Evolutionary conservation across 2,888 invertebrate species (phyloP), one percentile per base, ranked within the genome.

Genomic region (Zele albiditarsus): DNA sequence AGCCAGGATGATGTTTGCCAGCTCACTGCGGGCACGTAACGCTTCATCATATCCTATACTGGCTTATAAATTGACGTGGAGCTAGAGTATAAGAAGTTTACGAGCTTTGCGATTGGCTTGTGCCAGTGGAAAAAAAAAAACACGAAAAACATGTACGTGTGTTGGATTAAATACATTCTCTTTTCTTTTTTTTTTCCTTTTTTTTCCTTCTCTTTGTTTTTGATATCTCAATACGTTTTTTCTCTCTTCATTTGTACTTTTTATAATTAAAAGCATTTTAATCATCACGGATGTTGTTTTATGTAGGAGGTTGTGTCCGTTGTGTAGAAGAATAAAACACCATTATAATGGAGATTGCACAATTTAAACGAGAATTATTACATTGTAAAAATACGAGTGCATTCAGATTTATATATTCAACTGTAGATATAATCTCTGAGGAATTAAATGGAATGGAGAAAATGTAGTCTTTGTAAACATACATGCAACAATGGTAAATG

Each of bases 1-100:
- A 23, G 82, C 84, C 84, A 84, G 79, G 70, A 76, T 80, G 82
- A 81, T 82, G 80, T 82, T 82, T 83, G 81, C 79, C 79, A 79
- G 66, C 69, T 79, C 79, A 79, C 78, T 80, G 82, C 79, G 76
- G 58, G 73, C 77, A 74, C 77, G 76, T 77, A 75, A 60, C 75
- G 77, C 76, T 78, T 74, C 78, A 81, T 83, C 83, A 80, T 79
- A 72, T 71, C 75, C 63, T 62, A 46, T 46, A 53, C 66, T 60
- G 67, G 74, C 76, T 82, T 80, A 81, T 80, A 78, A 78, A 83
- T 82, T 78, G 81, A 80, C 79, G 79, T 69, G 12, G 46, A 57
- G 33, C 78, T 80, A 76, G 67, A 79, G 77, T 68, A 78, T 73
- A 76, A 71, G 63, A 57, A 63, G 58, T 71, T 73, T 73, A 73